These are phyloP conservation scores for Menidia beryllina DNA, from an alignment of 2,113 vertebrate genomes.

Conservation along the genomic window DNA sequence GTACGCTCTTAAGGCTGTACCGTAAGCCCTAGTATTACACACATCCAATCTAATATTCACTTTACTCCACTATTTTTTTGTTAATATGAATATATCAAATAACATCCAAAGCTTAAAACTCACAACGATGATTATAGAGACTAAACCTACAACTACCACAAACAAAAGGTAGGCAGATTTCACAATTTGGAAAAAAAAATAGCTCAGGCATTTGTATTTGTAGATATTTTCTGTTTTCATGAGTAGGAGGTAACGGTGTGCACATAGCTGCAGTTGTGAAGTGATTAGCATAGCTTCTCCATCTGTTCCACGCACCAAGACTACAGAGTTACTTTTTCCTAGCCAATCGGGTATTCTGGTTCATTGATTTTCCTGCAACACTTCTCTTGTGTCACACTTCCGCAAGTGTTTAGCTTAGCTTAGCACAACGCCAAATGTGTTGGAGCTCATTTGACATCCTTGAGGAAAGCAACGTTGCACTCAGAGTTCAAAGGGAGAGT, in stretches of 20 bases:
- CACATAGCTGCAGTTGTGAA: background rate
- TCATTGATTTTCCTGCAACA: no score
- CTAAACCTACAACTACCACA: background rate
- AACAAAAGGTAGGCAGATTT: background rate
- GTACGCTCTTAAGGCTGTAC: conserved; percentile 15
- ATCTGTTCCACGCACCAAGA: no score
- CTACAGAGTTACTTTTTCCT: background rate
- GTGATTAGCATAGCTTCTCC: background rate
- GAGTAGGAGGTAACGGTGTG: background rate
- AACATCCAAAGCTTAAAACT: background rate
- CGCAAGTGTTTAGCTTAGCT: no score
- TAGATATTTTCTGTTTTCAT: background rate
- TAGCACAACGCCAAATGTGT: no score
- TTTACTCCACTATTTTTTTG: background rate
- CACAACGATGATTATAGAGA: background rate
- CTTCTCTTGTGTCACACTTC: no score
- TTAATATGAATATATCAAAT: conserved; percentile 3
- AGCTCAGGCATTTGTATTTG: background rate
- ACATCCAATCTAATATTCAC: background rate
- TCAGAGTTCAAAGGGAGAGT: no score
- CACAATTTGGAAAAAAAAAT: no score
- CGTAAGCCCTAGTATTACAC: background rate
- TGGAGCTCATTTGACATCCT: no score
- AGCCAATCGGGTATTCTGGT: no score
- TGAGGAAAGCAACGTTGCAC: no score